phyloP scores from a whole-genome alignment of 2,797 vertebrate species.

The Lindbergichthys nudifrons region DNA sequence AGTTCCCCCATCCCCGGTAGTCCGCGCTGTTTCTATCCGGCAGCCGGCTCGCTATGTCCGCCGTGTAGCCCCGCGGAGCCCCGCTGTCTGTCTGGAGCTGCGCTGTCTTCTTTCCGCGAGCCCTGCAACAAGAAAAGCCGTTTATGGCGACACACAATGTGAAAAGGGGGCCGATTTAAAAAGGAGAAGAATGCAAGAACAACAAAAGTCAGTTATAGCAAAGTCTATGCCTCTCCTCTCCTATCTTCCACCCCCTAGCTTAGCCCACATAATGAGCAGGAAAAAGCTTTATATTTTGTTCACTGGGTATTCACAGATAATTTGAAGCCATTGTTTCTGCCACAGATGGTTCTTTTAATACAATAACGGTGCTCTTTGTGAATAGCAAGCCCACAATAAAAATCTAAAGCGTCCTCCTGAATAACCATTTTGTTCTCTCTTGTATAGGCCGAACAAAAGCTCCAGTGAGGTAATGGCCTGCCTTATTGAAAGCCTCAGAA shows the following conservation, averaged over 20 bases:
- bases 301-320: conserved; percentile 99
- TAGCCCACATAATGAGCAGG: conserved; percentile 95
- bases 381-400: conserved; percentile 98
- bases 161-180: conserved; percentile 97
- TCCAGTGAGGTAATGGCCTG: conserved; percentile 99
- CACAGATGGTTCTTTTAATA: conserved; percentile 99
- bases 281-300: conserved; percentile 99
- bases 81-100: conserved; percentile 79
- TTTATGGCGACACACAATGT: conserved; percentile 96
- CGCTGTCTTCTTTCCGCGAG: conserved; percentile 82
- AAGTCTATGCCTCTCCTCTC: conserved; percentile 86
- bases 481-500: conserved; percentile 98
- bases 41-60: conserved; percentile 33
- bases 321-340: conserved; percentile 99
- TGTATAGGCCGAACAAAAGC: conserved; percentile 99
- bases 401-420: conserved; percentile 99
- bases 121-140: conserved; percentile 97
- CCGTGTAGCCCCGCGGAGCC: conserved; percentile 77
- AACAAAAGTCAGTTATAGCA: conserved; percentile 99
- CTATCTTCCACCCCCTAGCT: conserved; percentile 90
- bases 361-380: conserved; percentile 99
- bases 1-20: conserved; percentile 55
- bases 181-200: conserved; percentile 98
- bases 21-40: conserved; percentile 65
- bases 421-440: conserved; percentile 99